Evolutionary conservation across 2,888 invertebrate species (phyloP).

Genomic region (Flabesymbios commensalis): DNA sequence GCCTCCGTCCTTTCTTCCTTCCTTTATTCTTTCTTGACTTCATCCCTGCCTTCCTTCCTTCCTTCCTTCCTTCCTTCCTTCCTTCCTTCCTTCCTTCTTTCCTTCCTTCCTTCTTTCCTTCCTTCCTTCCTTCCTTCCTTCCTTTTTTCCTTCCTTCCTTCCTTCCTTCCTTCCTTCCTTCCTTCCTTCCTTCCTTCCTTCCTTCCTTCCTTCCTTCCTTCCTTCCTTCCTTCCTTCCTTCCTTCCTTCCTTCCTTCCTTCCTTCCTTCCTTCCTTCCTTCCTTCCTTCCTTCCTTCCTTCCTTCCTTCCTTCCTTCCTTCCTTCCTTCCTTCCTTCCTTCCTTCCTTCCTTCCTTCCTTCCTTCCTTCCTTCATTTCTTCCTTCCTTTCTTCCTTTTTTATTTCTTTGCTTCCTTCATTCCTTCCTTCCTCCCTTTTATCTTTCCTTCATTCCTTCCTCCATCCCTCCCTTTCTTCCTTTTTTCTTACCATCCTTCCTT

Average conservation of each 20-base stretch:
- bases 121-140: neutral
- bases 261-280: neutral
- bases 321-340: neutral
- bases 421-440: neutral
- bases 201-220: neutral
- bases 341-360: neutral
- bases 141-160: constrained; percentile 1
- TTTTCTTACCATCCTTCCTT: neutral
- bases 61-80: constrained; percentile 6
- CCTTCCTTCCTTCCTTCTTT: constrained; percentile 3
- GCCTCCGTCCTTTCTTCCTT: neutral
- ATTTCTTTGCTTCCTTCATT: neutral
- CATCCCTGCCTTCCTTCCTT: no score
- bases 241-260: neutral
- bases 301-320: neutral
- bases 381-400: no score
- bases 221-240: neutral
- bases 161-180: neutral
- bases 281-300: neutral
- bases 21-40: no score
- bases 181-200: neutral
- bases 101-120: neutral
- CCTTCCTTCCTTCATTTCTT: neutral
- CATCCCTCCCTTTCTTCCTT: neutral
- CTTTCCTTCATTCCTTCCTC: neutral